Base-by-base conservation (phyloP, 2,888 invertebrate genomes). In the Tholera decimalis region DNA sequence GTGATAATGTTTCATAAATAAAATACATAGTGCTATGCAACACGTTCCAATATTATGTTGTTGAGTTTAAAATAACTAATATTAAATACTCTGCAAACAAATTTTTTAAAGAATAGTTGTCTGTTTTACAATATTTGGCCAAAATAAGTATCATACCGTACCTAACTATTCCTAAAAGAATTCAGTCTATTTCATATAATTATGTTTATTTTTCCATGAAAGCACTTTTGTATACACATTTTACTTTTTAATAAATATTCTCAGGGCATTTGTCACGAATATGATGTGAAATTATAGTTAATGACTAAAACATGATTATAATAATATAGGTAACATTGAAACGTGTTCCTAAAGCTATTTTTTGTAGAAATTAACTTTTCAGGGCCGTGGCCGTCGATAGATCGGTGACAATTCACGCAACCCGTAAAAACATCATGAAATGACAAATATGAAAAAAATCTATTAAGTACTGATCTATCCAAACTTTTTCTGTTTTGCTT, bases 301-400 rank as follows among this genome's bases (percentile, higher is more conserved):
- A 37, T 64, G 46, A 26, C 39, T 15, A 24, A 15, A 33, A 2
- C 39, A 44, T 24, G 3, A 24, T 44, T 24, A 8, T 47, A 47
- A n/a, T 60, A 20, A 18, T 37, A 46, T 11, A 8, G 3, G 15
- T 47, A 43, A 37, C 54, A 41, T 41, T 47, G 35, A 70, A 41
- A 59, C 28, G 13, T 26, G 15, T 24, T 33, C 22, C 22, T 50
- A 13, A 4, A 68, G 11, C 53, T 22, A 44, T 54, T 46, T 41
- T 54, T 46, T 41, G 6, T 41, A 41, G 54, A 28, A 37, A 61
- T 72, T 13, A 49, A 1, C n/a, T 26, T 58, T 72, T 50, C 64
- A 73, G 8, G 73, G 64, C 20, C 39, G 20, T 50, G 30, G 39
- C 24, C 18, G 37, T 53, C 18, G 24, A 39, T 33, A n/a, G 4